Base-by-base conservation (phyloP, 2,113 vertebrate genomes). In the Neogobius melanostomus region DNA sequence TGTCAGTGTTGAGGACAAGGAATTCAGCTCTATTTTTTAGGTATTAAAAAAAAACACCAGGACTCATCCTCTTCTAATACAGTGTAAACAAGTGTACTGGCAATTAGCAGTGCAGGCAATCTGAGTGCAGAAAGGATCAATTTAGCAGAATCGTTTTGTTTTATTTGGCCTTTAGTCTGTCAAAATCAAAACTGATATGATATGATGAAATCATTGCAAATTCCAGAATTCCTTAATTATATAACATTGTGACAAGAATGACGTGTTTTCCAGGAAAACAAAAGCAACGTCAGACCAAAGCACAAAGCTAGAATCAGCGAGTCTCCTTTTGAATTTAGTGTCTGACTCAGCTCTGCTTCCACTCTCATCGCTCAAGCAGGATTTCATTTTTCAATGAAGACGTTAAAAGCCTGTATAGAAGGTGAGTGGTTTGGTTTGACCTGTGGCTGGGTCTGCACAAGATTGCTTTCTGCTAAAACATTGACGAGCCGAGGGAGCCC, bases 401-500 rank as follows among this genome's bases (percentile, higher is more conserved):
- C 83, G 85, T 88, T 85, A 83, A 88, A 85, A 87, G 83, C 86
- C 68, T 85, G 66, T 71, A 50, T 68, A 73, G 80, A 75, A 87
- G 88, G 84, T 79, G 83, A 90, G 86, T 87, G 83, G 66, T 83
- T 83, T 75, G 80, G 80, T 89, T 87, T 88, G 89, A 88, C 88
- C 88, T 75, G 87, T 87, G 71, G 88, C 75, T 59, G 63, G 71
- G 73, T 76, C 83, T 57, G 69, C 74, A 16, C 73, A 64, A 87
- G 86, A 87, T 85, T 89, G 86, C 85, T 82, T 84, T 87, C 87
- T 85, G 77, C 86, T 88, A 72, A 89, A 91, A 90, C 87, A 87
- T 85, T 88, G 79, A 86, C 66, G 86, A 84, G 86, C 64, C 10
- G 12, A 76, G 84, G 82, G 79, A 86, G 80, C 74, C 69, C 56